Percentiles rank a stretch among this genome's conserved stretches.
Conservation (phyloP, 2,113 vertebrate species). For the Hemibagrus wyckioides region DNA sequence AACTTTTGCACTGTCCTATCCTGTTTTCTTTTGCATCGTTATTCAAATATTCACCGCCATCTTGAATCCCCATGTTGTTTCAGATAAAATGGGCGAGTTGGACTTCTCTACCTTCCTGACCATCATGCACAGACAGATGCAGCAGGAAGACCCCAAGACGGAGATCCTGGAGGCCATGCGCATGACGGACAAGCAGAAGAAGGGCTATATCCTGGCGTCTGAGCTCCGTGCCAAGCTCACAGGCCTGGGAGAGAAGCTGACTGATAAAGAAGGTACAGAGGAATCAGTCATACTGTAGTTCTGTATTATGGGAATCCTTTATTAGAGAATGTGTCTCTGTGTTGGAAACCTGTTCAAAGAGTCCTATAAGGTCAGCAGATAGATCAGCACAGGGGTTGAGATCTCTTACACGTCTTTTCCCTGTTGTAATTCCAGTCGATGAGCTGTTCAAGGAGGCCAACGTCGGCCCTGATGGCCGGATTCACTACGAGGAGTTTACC, state of each 20-base stretch:
- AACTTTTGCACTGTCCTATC: background rate
- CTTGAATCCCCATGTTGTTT: background rate
- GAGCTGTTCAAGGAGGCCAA: conserved; percentile 85
- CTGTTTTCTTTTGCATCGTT: background rate
- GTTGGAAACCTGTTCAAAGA: background rate
- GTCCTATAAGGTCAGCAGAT: background rate
- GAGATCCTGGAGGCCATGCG: conserved; percentile 89
- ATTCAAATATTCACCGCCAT: too few relatives aligned
- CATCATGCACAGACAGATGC: conserved; percentile 89
- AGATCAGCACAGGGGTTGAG: background rate
- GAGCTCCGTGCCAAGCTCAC: conserved; percentile 90
- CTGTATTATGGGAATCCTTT: background rate
- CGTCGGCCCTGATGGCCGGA: conserved; percentile 72
- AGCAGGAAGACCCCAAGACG: conserved; percentile 85
- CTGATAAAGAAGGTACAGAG: conserved; percentile 83
- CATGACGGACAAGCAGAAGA: conserved; percentile 90
- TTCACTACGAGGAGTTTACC: conserved; percentile 87
- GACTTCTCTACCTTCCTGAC: conserved; percentile 94
- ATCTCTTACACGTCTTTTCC: background rate
- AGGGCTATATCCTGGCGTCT: conserved; percentile 75
- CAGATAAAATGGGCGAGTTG: conserved; percentile 80
- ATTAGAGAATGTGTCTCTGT: background rate
- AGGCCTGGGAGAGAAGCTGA: conserved; percentile 87
- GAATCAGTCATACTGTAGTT: background rate
- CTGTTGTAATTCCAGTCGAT: conserved; percentile 74